Base-by-base conservation (phyloP, 2,888 invertebrate species). In the Apantesis nais region DNA sequence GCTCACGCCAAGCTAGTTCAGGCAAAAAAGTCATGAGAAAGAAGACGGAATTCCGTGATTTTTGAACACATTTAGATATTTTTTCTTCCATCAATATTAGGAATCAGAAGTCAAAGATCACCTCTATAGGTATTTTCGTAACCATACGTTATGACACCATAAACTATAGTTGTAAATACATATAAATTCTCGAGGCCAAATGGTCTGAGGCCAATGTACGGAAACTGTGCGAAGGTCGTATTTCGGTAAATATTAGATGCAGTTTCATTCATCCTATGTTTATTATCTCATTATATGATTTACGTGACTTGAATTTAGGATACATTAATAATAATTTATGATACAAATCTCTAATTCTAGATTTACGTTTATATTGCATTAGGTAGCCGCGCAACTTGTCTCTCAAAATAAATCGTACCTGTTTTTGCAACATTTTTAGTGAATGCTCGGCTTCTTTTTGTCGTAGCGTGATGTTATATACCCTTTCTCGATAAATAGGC, bases 161-260 rank as follows among this genome's bases (percentile, higher is more conserved):
- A 52, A 52, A 52, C 52, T 14, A 48, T n/a, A 16, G 31, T 4
- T 16, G 34, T 37, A n/a, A n/a, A 58, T 55, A 68, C 31, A 25
- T 5, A 58, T 52, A 44, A 58, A 2, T 44, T 5, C 2, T n/a
- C 25, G 65, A 70, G 62, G 70, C n/a, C 41, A 55, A 4, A 25
- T 25, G 12, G 11, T 60, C 25, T 22, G 31, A 25, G 61, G 68
- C 34, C n/a, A 65, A 62, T 41, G 68, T 0, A 68, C 72, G 66
- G 12, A 4, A 68, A 34, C n/a, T 52, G 29, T 72, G 72, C 66
- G 62, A 72, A 72, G 68, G 72, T 39, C 62, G 64, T 44, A 66
- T 66, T 72, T 72, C 29, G 66, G 67, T 68, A 44, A 68, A 66
- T 64, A 64, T 12, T 66, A 22, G 25, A 7, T 65, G 41, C 68